phyloP scores from a whole-genome alignment of 2,113 vertebrate species.

The Camelus dromedarius region DNA sequence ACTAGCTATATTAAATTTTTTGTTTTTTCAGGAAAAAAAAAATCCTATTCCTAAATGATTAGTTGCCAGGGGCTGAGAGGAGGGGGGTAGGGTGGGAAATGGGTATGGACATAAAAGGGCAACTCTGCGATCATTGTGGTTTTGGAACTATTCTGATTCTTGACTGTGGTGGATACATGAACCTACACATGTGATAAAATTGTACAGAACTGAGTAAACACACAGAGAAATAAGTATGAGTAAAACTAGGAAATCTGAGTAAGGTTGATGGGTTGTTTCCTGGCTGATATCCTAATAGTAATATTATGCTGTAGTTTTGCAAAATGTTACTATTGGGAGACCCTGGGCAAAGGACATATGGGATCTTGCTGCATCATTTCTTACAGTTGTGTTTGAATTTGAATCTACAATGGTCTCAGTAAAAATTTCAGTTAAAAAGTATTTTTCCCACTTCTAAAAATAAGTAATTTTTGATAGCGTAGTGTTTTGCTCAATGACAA shows the following conservation, averaged over 20 bases:
- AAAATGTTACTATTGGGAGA: too few species aligned
- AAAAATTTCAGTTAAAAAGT: neutral
- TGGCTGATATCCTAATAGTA: too few species aligned
- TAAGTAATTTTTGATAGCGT: neutral
- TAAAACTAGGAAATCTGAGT: neutral
- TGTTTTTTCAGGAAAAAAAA: neutral
- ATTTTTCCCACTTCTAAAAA: neutral
- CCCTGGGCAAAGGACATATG: too few species aligned
- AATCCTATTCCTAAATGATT: neutral
- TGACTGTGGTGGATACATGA: neutral
- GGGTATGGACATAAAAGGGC: neutral
- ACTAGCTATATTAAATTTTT: neutral
- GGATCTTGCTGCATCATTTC: neutral
- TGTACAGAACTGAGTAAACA: neutral
- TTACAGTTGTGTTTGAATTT: neutral
- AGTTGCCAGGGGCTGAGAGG: neutral
- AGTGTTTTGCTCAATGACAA: neutral
- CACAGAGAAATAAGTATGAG: neutral
- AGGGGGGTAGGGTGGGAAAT: too few species aligned
- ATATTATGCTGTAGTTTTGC: too few species aligned
- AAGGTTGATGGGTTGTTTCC: too few species aligned
- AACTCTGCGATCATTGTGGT: rapidly evolving
- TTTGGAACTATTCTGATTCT: neutral
- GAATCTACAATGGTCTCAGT: neutral
- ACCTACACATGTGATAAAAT: neutral